Base-by-base conservation (phyloP, 2,888 invertebrate genomes). In the Glyphotaelius pellucidus region DNA sequence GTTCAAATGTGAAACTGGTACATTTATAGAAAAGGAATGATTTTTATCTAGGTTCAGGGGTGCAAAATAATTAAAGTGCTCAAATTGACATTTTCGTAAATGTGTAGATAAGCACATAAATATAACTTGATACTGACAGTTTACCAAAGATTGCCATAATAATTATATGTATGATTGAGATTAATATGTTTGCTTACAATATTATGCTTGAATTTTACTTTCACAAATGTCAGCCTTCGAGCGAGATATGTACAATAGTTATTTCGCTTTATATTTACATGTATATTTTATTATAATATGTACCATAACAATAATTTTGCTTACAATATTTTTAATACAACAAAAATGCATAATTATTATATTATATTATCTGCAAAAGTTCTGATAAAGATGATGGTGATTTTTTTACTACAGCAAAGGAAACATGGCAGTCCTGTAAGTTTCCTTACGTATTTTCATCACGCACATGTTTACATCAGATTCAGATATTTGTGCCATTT, bases 361-460 rank as follows among this genome's bases (percentile, higher is more conserved):
- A n/a, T 25, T 25, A 25, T 67, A 67, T 67, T 67, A 25, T 67
- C 25, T 52, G 52, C 52, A 52, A 52, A 52, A 52, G 25, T 67
- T 25, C 67, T 67, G 67, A 67, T 67, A 67, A 67, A 67, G 67
- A 67, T 67, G 67, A 67, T 83, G 35, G n/a, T 86, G 84, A 85
- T 93, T 93, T 93, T 93, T 93, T 92, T 92, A 91, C 93, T 92
- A 52, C 97, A 97, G 97, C 97, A 94, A 96, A 96, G 96, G 97
- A 97, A 96, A 96, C 97, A 94, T 97, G 97, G 97, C 97, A 96
- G 95, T 96, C 96, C 94, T 96, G 97, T 97, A 96, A 97, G 97
- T 97, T 94, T 94, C 81, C 84, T 89, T 91, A 30, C 52, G 80
- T 80, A 87, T 81, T 87, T 80, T 80, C 87, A 89, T 89, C 88